Percentiles rank a stretch among this genome's conserved stretches.
Conservation (phyloP, 2,888 invertebrate species). For the Caprella mutica region DNA sequence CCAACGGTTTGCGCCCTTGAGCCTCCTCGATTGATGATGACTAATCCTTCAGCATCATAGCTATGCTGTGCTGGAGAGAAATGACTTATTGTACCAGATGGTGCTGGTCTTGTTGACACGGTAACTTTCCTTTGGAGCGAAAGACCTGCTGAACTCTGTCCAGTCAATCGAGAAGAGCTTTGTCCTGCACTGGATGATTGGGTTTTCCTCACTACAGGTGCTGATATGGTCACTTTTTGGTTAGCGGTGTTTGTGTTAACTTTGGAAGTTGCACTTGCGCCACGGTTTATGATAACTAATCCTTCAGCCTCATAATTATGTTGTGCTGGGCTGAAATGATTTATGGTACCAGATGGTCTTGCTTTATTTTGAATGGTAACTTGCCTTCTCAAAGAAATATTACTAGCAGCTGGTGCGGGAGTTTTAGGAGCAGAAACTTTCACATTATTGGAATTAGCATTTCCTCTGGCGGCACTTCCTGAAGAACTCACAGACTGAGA, state of each 20-base stretch:
- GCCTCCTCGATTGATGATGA: conserved; percentile 16
- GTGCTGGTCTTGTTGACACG: conserved; percentile 1
- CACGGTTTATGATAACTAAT: conserved; percentile 18
- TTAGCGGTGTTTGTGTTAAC: neutral
- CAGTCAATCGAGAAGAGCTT: neutral
- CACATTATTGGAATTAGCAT: no score
- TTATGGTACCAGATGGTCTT: conserved; percentile 10
- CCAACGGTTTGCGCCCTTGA: neutral
- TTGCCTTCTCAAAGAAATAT: neutral
- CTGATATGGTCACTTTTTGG: neutral
- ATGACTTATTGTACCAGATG: conserved; percentile 17
- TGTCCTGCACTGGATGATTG: neutral
- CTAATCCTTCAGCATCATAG: conserved; percentile 23
- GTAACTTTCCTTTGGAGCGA: neutral
- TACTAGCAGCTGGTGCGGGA: no score
- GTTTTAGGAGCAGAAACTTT: no score
- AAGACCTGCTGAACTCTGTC: neutral
- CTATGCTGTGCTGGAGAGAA: conserved; percentile 23
- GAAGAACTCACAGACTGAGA: no score
- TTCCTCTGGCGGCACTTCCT: no score
- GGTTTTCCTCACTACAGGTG: neutral
- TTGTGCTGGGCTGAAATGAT: conserved; percentile 22
- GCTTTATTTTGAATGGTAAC: conserved; percentile 13
- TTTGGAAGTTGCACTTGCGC: neutral
- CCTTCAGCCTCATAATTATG: conserved; percentile 20